Base-by-base conservation (phyloP, 2,113 vertebrate genomes). In the Sceloporus tristichus region DNA sequence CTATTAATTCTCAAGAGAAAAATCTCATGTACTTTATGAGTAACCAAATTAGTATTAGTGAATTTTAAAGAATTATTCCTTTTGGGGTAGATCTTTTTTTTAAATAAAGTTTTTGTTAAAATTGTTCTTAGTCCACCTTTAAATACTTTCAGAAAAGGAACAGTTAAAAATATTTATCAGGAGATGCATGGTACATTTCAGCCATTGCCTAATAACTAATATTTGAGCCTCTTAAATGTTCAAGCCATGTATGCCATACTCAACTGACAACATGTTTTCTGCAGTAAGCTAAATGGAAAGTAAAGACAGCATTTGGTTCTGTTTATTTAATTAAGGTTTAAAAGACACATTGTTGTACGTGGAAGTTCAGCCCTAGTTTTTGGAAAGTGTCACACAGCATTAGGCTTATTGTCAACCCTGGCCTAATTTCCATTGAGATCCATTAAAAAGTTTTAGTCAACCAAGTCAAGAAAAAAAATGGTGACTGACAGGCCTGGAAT, bases 391-490 rank as follows among this genome's bases (percentile, higher is more conserved):
- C 93, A 92, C 89, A 84, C 79, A 89, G 82, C 87, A 86, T 92
- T 90, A 93, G 79, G 59, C 48, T 92, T 84, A 78, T 85, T 94
- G 91, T 88, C 91, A 90, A 83, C 84, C 85, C 25, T 92, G 88
- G 79, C 91, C 92, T 94, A 89, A 85, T 93, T 96, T 92, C 87
- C 27, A 82, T 21, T 92, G 90, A 90, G 86, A 90, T 87, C 94
- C 84, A 91, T 94, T 95, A 90, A 91, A 74, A 93, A 92, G 88
- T 95, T 95, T 90, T 88, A 84, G 80, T 91, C 73, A 18, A 16
- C 89, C 88, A 92, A 93, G 73, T 91, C 84, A 90, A 75, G 76
- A 90, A 91, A 70, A 91, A 93, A 79, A 93, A 79, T 89, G 89
- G 75, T 87, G 81, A 82, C 76, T 93, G 90, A 71, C 84, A 90